Percentiles rank a stretch among this genome's conserved stretches.
Evolutionary conservation across 2,113 vertebrate species (phyloP).

Genomic region (Cyphomyrus discorhynchus): DNA sequence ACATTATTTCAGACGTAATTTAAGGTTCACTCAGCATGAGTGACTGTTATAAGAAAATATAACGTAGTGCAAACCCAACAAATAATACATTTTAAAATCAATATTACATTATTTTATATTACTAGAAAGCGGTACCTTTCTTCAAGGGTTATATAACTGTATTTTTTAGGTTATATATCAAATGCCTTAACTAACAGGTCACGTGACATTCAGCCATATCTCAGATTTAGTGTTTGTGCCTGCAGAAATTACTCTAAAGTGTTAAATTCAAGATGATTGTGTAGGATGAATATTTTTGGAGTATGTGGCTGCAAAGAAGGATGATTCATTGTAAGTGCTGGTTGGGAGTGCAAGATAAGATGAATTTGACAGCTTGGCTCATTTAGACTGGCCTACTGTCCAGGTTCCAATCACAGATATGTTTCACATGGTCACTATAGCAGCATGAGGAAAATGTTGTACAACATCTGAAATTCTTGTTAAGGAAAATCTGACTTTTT

Average conservation of each 20-base stretch:
- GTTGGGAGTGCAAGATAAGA: conserved; percentile 4
- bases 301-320: conserved; percentile 3
- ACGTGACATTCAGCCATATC: neutral
- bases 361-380: conserved; percentile 8
- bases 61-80: neutral
- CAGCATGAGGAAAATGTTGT: neutral
- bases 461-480: conserved; percentile 6
- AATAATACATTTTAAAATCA: neutral
- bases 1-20: neutral
- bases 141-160: neutral
- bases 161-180: neutral
- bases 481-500: neutral
- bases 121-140: neutral
- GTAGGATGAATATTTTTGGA: conserved; percentile 5
- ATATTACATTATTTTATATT: neutral
- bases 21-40: neutral
- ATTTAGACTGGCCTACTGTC: neutral
- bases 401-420: neutral
- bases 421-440: conserved; percentile 6
- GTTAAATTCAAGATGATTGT: conserved; percentile 11
- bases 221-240: neutral
- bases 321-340: conserved; percentile 13
- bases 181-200: neutral
- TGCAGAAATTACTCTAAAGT: neutral
- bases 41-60: neutral